These are phyloP conservation scores for Mellivora capensis DNA, from an alignment of 2,113 vertebrate genomes.

Conservation along the genomic window DNA sequence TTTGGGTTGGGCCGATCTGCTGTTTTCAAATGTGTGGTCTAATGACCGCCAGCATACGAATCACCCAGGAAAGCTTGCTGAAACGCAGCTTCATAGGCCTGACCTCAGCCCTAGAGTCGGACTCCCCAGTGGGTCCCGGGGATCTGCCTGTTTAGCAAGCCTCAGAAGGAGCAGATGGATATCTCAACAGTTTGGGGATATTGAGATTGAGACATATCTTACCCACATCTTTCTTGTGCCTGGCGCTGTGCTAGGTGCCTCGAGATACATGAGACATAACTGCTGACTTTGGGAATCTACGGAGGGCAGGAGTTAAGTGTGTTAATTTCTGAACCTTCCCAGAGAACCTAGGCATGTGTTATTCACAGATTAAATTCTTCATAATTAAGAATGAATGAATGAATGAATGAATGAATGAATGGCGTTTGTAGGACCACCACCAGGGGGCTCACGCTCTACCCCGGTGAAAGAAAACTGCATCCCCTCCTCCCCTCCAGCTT, in stretches of 20 bases:
- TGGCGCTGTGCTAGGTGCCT: not conserved
- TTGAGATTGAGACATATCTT: not conserved
- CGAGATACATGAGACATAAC: not conserved
- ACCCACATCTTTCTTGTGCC: not conserved
- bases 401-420: not conserved
- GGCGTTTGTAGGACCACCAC: not conserved
- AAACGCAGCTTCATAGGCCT: not conserved
- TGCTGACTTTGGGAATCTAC: not conserved
- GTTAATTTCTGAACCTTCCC: not conserved
- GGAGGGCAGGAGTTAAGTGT: not conserved
- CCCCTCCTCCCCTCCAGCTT: no score
- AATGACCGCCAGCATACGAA: not conserved
- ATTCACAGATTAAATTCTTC: not conserved
- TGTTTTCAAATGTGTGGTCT: not conserved
- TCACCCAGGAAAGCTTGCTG: not conserved
- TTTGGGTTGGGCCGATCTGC: not conserved
- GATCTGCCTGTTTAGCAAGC: not conserved
- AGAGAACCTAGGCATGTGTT: not conserved
- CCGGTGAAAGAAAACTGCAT: not conserved
- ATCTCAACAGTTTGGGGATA: not conserved
- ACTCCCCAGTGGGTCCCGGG: no score
- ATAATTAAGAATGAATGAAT: not conserved
- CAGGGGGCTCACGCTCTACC: not conserved
- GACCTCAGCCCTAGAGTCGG: not conserved
- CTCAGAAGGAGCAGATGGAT: not conserved